Conservation (phyloP, 2,797 vertebrate genomes). For the Gymnocypris eckloni region DNA sequence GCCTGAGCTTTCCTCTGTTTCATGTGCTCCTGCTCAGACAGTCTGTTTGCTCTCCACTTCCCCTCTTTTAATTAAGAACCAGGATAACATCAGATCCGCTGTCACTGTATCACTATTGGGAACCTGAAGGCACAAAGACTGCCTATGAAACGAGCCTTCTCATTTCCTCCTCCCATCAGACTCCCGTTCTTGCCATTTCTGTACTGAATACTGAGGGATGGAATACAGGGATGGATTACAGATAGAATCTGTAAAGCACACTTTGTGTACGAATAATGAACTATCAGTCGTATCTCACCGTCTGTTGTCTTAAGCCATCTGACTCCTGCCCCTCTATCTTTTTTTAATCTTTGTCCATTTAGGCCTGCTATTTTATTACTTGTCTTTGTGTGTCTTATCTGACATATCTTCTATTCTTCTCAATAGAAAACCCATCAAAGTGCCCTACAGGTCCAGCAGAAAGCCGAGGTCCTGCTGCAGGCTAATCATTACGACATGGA, state of each 20-base stretch:
- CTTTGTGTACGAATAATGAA: not conserved
- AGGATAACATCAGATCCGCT: slow-evolving; percentile 35
- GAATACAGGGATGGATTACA: too few species aligned
- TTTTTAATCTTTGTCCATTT: not conserved
- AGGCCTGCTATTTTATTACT: not conserved
- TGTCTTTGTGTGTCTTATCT: slow-evolving; percentile 10
- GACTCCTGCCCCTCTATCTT: not conserved
- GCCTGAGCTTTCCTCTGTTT: not conserved
- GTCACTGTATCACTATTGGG: not conserved
- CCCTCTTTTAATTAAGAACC: slow-evolving; percentile 34
- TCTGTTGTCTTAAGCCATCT: not conserved
- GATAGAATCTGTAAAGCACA: not conserved
- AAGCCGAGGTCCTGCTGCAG: slow-evolving; percentile 95
- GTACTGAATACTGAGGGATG: not conserved
- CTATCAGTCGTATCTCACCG: not conserved
- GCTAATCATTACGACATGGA: slow-evolving; percentile 99
- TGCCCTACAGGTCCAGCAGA: slow-evolving; percentile 96
- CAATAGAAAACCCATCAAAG: slow-evolving; percentile 67
- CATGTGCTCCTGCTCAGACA: not conserved
- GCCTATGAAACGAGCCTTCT: slow-evolving; percentile 38
- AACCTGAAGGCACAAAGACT: slow-evolving; percentile 37
- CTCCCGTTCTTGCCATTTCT: not conserved
- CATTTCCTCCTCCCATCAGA: slow-evolving; percentile 40
- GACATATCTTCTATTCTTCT: not conserved
- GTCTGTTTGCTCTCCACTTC: not conserved